Base-by-base conservation (phyloP, 1,140 invertebrate genomes). In the Orchestia grillus region DNA sequence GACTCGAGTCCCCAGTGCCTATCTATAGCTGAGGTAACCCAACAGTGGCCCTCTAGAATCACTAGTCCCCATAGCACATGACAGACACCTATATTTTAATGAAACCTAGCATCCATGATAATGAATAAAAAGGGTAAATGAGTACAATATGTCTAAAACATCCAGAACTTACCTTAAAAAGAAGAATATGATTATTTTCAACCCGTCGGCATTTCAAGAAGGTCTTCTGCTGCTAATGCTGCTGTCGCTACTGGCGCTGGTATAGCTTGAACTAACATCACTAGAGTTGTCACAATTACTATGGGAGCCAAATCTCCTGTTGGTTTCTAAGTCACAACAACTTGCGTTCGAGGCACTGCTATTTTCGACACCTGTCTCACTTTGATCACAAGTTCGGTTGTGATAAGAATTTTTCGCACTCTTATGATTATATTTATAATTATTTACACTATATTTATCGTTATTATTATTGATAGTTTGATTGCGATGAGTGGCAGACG, bases 171-270 rank as follows among this genome's bases (percentile, higher is more conserved):
- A 77, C 62, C 62, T 77, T 77, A 77, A 77, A 77, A 15, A 8
- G 47, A 53, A 6, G 47, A 15, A 23, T 36, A 77, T 77, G 28
- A 77, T 77, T 8, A 77, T 77, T 77, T 77, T 77, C 62, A 77
- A 36, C 62, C 95, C 11, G 44, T 16, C 47, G 41, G 42, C 44
- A 8, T 96, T 44, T 77, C 87, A 44, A 19, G 95, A 87, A 62
- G 47, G 4, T 42, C 57, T 96, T 87, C 87, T 90, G 90, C 45
- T 90, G 45, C 23, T 43, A 90, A 28, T 96, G 44, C 95, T 96
- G 90, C 87, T 44, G 90, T 88, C 90, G 87, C 95, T 96, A 96
- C 95, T 96, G 57, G 95, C 90, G 87, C 95, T 96, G 42, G 87
- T 96, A 87, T 53, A 88, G 43, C 57, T 96, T 45, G 77, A 90